Base-by-base conservation (phyloP, 2,113 vertebrate genomes). In the Pogonocichla stellata region DNA sequence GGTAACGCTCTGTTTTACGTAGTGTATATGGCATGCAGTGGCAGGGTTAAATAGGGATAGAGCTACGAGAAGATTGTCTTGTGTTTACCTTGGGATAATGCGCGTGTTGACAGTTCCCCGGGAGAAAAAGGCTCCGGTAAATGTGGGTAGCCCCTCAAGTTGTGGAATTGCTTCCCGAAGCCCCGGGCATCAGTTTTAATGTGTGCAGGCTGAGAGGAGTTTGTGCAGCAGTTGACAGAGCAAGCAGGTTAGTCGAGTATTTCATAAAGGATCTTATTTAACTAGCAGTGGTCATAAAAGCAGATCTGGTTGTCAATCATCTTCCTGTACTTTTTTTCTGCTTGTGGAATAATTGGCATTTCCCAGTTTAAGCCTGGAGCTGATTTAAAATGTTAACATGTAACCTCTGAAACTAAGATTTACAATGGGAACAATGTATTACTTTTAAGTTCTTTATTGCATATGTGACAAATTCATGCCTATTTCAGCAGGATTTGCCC, bases 371-470 rank as follows among this genome's bases (percentile, higher is more conserved):
- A 95, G 67, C 88, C 82, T 96, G 90, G 84, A 97, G 53, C 80
- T 94, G 91, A 95, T 97, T 97, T 96, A 87, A 87, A 96, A 88
- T 62, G 61, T 88, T 88, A 96, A 91, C 64, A 94, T 89, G 83
- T 95, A 95, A 62, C 42, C 70, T 95, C 94, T 90, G 64, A 95
- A 91, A 94, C 84, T 74, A 94, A 72, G 85, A 70, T 83, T 93
- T 94, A 75, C 77, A 88, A 79, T 82, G 80, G 71, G 91, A 97
- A 96, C 82, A 87, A 48, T 67, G 75, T 95, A 73, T 88, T 92
- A 92, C 73, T 66, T 56, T 95, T 83, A 90, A 83, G 5, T 85
- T 96, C 80, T 85, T 95, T 79, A 43, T 85, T 96, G 78, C 69
- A 74, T 82, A 66, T 85, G 60, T 85, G 95, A 93, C 90, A 96